phyloP scores from a whole-genome alignment of 1,140 invertebrate genomes.

The Hesperophylax magnus region DNA sequence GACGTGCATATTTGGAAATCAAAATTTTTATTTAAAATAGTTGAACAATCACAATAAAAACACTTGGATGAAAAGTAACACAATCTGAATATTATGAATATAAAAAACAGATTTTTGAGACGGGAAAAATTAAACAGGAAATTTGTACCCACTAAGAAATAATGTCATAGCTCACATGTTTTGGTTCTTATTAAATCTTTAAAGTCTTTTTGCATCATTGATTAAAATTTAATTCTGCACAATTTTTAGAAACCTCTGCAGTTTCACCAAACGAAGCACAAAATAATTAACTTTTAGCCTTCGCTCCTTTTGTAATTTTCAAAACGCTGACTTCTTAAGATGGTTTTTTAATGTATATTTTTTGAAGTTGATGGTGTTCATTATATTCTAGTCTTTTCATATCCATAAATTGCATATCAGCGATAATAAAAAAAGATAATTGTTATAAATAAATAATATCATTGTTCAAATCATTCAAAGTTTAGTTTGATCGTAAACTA shows the following conservation, averaged over 20 bases:
- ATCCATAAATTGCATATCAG: slow-evolving; percentile 30
- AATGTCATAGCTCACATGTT: too few species aligned
- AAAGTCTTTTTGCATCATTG: slow-evolving; percentile 1
- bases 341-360: background rate
- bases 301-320: slow-evolving; percentile 1
- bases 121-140: too few species aligned
- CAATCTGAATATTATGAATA: too few species aligned
- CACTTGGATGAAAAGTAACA: too few species aligned
- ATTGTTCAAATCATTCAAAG: background rate
- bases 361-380: background rate
- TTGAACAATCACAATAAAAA: too few species aligned
- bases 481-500: background rate
- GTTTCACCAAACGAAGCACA: slow-evolving; percentile 1
- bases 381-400: slow-evolving; percentile 16
- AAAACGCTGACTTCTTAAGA: background rate
- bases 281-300: background rate
- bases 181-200: too few species aligned
- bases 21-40: too few species aligned
- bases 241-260: background rate
- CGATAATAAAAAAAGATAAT: slow-evolving; percentile 6
- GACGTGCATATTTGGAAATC: too few species aligned
- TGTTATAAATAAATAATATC: background rate
- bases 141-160: too few species aligned
- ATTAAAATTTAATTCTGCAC: background rate
- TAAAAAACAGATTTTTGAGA: too few species aligned